A percentile compares a stretch with the other conserved stretches of the same genome.
Evolutionary conservation across 2,888 invertebrate genomes (phyloP).

Genomic region (Panorpa germanica): DNA sequence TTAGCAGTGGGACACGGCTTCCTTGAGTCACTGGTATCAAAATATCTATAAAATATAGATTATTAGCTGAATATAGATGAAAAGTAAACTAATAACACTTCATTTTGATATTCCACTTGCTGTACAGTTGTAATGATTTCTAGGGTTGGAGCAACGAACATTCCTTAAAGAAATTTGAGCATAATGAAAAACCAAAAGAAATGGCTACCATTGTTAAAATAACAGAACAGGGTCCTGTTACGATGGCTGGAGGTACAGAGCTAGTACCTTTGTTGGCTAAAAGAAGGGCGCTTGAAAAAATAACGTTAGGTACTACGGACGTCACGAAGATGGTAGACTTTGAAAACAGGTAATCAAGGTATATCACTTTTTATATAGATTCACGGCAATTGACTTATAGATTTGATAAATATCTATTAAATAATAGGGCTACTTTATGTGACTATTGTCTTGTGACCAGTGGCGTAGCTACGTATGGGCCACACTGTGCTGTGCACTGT

Average conservation of each 20-base stretch:
- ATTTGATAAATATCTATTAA: not conserved
- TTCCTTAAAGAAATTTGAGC: not conserved
- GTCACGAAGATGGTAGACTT: slow-evolving; percentile 29
- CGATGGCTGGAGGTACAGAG: slow-evolving; percentile 47
- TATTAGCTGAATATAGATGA: too few species aligned
- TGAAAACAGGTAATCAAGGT: slow-evolving; percentile 25
- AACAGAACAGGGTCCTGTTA: too few species aligned
- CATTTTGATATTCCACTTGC: too few species aligned
- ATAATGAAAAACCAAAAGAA: not conserved
- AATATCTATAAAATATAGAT: too few species aligned
- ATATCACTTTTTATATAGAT: slow-evolving; percentile 19
- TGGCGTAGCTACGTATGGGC: too few species aligned
- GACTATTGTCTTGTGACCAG: too few species aligned
- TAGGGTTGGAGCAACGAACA: slow-evolving; percentile 22
- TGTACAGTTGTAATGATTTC: too few species aligned
- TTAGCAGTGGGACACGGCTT: slow-evolving; percentile 52
- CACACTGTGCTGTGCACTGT: too few species aligned
- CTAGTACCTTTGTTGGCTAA: slow-evolving; percentile 56
- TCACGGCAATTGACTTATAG: slow-evolving; percentile 9
- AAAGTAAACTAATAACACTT: too few species aligned
- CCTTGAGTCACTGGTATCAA: slow-evolving; percentile 54
- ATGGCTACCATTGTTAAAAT: slow-evolving; percentile 8
- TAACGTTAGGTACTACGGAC: slow-evolving; percentile 32
- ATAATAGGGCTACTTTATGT: slow-evolving; percentile 1
- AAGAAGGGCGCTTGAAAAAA: slow-evolving; percentile 32